These are phyloP conservation scores for Siphamia tubifer DNA, from an alignment of 2,113 vertebrate species.

Conservation along the genomic window DNA sequence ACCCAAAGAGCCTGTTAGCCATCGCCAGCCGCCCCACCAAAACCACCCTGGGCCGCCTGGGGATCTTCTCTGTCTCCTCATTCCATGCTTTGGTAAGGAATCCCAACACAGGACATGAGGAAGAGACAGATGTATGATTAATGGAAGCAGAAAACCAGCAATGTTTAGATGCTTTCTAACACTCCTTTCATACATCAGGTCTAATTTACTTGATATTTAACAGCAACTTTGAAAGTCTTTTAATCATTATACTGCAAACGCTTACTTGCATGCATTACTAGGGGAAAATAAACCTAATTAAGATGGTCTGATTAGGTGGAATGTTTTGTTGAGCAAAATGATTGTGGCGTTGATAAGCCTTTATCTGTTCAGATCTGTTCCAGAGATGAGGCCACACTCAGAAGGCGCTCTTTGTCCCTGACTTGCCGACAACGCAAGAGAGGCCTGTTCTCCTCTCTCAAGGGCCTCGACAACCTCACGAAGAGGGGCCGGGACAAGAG, in stretches of 20 bases:
- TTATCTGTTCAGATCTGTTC: constrained; percentile 88
- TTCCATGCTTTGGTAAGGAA: constrained; percentile 94
- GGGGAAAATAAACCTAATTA: constrained; percentile 26
- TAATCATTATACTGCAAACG: neutral
- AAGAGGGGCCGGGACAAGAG: constrained; percentile 90
- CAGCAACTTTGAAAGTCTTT: constrained; percentile 19
- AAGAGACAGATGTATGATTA: neutral
- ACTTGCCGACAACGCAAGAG: constrained; percentile 83
- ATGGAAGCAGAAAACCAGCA: too few species aligned
- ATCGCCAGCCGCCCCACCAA: constrained; percentile 93
- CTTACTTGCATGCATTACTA: neutral
- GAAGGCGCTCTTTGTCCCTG: constrained; percentile 89
- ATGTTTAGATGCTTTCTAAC: neutral
- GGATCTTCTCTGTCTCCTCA: constrained; percentile 94
- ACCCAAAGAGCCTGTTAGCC: constrained; percentile 94
- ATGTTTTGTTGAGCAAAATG: neutral
- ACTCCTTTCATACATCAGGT: neutral
- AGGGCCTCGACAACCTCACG: constrained; percentile 92
- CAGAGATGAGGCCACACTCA: constrained; percentile 88
- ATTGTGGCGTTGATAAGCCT: constrained; percentile 32
- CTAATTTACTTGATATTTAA: neutral
- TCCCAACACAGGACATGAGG: neutral
- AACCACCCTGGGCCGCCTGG: constrained; percentile 88
- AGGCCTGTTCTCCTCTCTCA: constrained; percentile 93
- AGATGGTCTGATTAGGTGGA: constrained; percentile 40